Conservation (phyloP, 2,113 vertebrate genomes). For the Falco punctatus region DNA sequence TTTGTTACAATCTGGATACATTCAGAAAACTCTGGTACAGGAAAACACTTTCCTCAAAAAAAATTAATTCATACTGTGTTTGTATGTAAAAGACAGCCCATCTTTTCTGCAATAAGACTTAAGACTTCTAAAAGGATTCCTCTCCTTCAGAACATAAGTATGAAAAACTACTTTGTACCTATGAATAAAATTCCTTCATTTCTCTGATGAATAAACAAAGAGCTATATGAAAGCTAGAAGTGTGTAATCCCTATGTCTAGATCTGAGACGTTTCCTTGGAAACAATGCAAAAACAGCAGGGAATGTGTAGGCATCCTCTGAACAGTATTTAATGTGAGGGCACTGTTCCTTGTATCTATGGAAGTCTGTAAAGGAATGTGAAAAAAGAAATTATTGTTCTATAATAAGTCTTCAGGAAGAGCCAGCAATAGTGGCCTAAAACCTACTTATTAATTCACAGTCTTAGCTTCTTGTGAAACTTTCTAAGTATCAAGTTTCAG, state of each 20-base stretch:
- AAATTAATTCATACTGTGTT: neutral
- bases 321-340: conserved; percentile 46
- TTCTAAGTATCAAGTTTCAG: neutral
- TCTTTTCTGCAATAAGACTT: neutral
- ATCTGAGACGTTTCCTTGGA: conserved; percentile 65
- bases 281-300: conserved; percentile 65
- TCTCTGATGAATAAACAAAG: conserved; percentile 65
- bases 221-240: conserved; percentile 62
- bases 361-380: conserved; percentile 56
- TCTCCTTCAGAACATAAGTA: neutral
- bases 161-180: conserved; percentile 54
- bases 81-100: neutral
- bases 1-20: neutral
- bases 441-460: neutral
- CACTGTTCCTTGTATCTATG: conserved; percentile 54
- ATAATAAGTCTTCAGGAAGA: conserved; percentile 47
- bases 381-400: conserved; percentile 38
- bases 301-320: conserved; percentile 63
- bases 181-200: conserved; percentile 64
- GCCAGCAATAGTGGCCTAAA: neutral
- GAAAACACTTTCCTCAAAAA: neutral
- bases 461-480: neutral
- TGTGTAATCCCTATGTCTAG: conserved; percentile 69
- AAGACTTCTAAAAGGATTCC: neutral
- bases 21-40: neutral